These are phyloP conservation scores for Siderastrea siderea DNA, from an alignment of 92 coral and sea anemone species.

Conservation along the genomic window DNA sequence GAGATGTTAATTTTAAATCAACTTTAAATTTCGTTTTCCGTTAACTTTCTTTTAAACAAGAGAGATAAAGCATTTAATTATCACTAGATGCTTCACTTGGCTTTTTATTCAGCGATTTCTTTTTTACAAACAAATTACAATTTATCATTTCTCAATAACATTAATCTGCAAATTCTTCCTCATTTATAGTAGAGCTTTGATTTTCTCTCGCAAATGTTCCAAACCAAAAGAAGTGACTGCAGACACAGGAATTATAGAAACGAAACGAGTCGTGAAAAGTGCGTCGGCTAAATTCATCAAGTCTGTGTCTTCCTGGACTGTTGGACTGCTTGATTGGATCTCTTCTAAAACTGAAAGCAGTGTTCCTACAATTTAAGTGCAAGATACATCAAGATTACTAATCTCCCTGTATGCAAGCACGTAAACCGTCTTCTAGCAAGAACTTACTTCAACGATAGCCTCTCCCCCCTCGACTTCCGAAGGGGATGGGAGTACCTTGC, in stretches of 20 bases:
- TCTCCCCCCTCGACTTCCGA: no score
- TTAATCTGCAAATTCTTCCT: not conserved
- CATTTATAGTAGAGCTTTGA: constrained; percentile 50
- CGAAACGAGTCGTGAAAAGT: constrained; percentile 15
- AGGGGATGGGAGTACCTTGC: no score
- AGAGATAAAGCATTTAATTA: no score
- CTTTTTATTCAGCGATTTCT: no score
- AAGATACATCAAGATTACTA: not conserved
- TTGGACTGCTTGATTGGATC: constrained; percentile 23
- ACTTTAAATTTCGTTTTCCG: no score
- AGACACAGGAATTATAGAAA: constrained; percentile 74
- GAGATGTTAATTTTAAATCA: no score
- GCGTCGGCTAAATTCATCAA: constrained; percentile 30
- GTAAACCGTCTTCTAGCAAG: no score
- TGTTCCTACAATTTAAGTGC: constrained; percentile 1
- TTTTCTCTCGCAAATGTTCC: constrained; percentile 67
- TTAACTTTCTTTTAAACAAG: no score
- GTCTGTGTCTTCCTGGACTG: constrained; percentile 1
- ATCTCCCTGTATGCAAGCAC: not conserved
- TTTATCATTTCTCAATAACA: no score
- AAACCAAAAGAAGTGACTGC: constrained; percentile 77
- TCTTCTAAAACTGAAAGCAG: constrained; percentile 33
- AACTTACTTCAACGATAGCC: no score
- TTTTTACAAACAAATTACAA: no score
- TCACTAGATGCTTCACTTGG: no score